Evolutionary conservation across 2,888 invertebrate species (phyloP).

Genomic region (Atherix ibis): DNA sequence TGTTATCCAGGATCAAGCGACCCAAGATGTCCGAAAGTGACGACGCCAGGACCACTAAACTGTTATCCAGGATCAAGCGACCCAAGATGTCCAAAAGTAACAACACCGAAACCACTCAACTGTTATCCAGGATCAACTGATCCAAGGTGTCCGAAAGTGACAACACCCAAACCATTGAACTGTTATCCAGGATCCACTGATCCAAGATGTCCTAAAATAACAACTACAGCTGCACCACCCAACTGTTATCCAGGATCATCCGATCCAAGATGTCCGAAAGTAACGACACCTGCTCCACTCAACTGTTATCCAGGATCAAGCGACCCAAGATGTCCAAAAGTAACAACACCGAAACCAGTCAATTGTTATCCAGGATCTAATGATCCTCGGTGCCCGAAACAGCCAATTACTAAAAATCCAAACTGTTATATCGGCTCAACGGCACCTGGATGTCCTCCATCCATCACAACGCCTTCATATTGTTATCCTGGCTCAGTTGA

Average conservation of each 20-base stretch:
- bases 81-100: constrained; percentile 18
- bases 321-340: constrained; percentile 18
- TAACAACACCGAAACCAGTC: constrained; percentile 18
- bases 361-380: constrained; percentile 16
- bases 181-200: constrained; percentile 21
- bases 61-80: constrained; percentile 23
- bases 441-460: constrained; percentile 14
- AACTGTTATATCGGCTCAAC: constrained; percentile 15
- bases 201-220: constrained; percentile 20
- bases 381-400: constrained; percentile 23
- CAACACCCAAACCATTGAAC: constrained; percentile 14
- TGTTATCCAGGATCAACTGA: constrained; percentile 22
- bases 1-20: constrained; percentile 22
- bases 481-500: constrained; percentile 24
- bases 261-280: constrained; percentile 24
- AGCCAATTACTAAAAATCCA: constrained; percentile 7
- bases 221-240: constrained; percentile 15
- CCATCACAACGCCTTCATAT: constrained; percentile 14
- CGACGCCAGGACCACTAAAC: constrained; percentile 13
- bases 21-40: constrained; percentile 22
- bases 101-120: constrained; percentile 14
- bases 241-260: constrained; percentile 22
- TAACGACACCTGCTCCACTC: neutral
- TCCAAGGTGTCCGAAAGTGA: constrained; percentile 22
- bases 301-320: constrained; percentile 23